phyloP scores from a whole-genome alignment of 2,113 vertebrate genomes.

The Poeciliopsis prolifica region DNA sequence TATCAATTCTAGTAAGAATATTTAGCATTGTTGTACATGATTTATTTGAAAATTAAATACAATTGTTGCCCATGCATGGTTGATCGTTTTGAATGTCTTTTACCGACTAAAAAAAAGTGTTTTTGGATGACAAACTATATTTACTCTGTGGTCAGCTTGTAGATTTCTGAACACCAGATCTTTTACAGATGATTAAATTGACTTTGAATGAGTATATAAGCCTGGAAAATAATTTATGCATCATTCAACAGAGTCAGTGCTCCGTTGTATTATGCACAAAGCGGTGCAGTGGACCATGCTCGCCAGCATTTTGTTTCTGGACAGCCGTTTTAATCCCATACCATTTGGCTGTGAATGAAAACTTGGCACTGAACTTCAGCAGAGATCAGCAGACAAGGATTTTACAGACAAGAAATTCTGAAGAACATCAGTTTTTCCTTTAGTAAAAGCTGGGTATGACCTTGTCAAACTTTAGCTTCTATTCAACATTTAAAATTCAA shows the following conservation, averaged over 20 bases:
- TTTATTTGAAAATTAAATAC: background rate
- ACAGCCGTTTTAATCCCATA: slow-evolving; percentile 20
- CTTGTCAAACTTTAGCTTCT: no score
- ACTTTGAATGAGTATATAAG: no score
- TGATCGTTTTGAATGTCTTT: background rate
- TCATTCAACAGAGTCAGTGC: slow-evolving; percentile 3
- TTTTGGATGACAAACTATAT: no score
- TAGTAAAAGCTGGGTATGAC: background rate
- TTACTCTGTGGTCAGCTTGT: background rate
- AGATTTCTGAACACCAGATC: background rate
- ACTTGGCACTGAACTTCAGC: slow-evolving; percentile 4
- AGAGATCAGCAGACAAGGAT: background rate
- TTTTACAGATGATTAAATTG: background rate
- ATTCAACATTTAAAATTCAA: no score
- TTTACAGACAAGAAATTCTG: background rate
- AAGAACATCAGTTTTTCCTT: background rate
- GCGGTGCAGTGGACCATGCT: slow-evolving; percentile 17
- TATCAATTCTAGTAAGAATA: no score
- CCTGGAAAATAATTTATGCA: slow-evolving; percentile 9
- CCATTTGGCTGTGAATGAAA: slow-evolving; percentile 16
- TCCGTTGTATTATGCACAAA: background rate
- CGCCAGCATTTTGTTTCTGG: slow-evolving; percentile 18
- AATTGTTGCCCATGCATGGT: background rate
- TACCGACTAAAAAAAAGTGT: background rate
- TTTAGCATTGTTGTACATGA: background rate